A percentile compares a stretch with the other conserved stretches of the same genome.
Conservation (phyloP, 1,140 invertebrate species). For the Trinorchestia longiramus region DNA sequence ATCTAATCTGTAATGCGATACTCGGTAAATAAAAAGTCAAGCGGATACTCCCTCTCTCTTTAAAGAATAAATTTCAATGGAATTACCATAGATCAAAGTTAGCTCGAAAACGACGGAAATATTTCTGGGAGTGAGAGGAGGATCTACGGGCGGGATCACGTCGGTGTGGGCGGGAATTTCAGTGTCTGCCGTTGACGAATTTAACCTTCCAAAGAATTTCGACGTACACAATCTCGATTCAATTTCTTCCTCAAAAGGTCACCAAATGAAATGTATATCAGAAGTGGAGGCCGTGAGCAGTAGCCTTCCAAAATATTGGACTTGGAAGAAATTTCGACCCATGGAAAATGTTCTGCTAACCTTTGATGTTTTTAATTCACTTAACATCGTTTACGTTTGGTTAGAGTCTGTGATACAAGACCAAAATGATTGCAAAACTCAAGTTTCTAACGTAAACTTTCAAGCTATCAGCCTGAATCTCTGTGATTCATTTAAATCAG, state of each 20-base stretch:
- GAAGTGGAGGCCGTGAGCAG: neutral
- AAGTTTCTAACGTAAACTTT: neutral
- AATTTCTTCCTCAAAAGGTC: slow-evolving; percentile 52
- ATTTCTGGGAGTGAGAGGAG: slow-evolving; percentile 49
- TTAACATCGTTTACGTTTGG: neutral
- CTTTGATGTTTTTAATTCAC: neutral
- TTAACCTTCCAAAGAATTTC: slow-evolving; percentile 44
- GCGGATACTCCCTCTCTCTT: slow-evolving; percentile 54
- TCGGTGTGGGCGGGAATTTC: slow-evolving; percentile 37
- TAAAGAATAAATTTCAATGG: slow-evolving; percentile 54
- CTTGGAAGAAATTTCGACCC: neutral
- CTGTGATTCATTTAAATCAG: neutral
- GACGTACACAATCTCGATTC: slow-evolving; percentile 48
- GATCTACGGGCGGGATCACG: slow-evolving; percentile 8
- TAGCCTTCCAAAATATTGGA: neutral
- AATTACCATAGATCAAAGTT: slow-evolving; percentile 53
- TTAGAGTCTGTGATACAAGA: neutral
- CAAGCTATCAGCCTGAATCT: neutral
- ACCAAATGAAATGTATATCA: slow-evolving; percentile 51
- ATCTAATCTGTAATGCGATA: slow-evolving; percentile 53
- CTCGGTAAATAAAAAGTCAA: slow-evolving; percentile 52
- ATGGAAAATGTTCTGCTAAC: neutral
- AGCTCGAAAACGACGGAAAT: slow-evolving; percentile 53
- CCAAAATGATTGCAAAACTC: neutral
- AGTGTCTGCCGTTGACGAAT: slow-evolving; percentile 39